Evolutionary conservation across 2,113 vertebrate genomes (phyloP), one percentile per base, ranked within the genome.

Genomic region (Gavialis gangeticus): DNA sequence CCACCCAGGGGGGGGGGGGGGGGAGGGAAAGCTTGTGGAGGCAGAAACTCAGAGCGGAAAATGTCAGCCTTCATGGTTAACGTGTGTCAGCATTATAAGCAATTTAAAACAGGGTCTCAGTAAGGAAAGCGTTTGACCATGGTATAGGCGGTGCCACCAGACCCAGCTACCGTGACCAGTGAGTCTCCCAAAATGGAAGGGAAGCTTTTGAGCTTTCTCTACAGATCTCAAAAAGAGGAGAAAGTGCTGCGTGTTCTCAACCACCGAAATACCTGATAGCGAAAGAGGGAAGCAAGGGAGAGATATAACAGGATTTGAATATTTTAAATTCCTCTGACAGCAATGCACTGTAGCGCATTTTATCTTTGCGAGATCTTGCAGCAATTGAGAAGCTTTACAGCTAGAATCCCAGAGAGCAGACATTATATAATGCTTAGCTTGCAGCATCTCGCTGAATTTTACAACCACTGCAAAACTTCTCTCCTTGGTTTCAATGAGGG

Each of bases 71-170:
- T 54, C 63, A 22, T 30, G 27, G 7, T 57, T 63, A 5, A 1
- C 69, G 56, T 10, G 62, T 85, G 67, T 55, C 78, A 10, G 27
- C 67, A 54, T 28, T 30, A 17, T 0, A 0, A 55, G 67, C 78
- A 75, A 10, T 0, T 0, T 0, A 2, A 75, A 46, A 12, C 2
- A 60, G 0, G 0, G 0, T 57, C 57, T 37, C 24, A 22, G 4
- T 1, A n/a, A 58, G 5, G 10, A 60, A 27, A 84, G 62, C 11
- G 37, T 8, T 25, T 57, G 89, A 73, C 25, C 58, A 28, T 9
- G 2, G 83, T 28, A 28, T 1, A 6, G 55, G 2, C 22, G 5
- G 56, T 60, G 57, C 16, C 58, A 12, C 62, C 30, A 2, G n/a
- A 5, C 13, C 8, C 22, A 22, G 12, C 58, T 46, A 37, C n/a